These are phyloP conservation scores for Virgularia gustaviana DNA, from an alignment of 92 coral and sea anemone genomes.

Conservation along the genomic window DNA sequence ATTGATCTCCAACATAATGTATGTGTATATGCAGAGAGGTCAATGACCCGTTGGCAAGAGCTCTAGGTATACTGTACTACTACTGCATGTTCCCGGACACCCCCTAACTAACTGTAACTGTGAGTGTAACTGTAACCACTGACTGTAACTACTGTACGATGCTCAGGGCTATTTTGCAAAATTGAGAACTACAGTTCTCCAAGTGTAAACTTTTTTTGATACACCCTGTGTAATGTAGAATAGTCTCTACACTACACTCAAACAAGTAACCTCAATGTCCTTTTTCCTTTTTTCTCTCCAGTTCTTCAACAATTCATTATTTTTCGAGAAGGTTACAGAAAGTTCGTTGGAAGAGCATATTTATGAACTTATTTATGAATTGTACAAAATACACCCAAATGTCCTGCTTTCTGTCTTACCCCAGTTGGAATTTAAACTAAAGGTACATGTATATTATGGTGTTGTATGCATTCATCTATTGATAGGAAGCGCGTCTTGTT, in stretches of 20 bases:
- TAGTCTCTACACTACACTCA: background rate
- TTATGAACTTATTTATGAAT: conserved; percentile 76
- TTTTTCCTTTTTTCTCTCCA: conserved; percentile 9
- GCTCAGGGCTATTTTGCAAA: too few species aligned
- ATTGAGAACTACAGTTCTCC: background rate
- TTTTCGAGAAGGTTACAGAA: conserved; percentile 70
- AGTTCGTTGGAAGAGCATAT: conserved; percentile 62
- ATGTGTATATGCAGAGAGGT: too few species aligned
- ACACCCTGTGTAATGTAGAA: background rate
- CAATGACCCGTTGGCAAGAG: too few species aligned
- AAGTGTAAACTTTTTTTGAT: background rate
- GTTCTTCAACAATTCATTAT: conserved; percentile 88
- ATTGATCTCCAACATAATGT: too few species aligned
- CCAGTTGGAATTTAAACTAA: conserved; percentile 87
- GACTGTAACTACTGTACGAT: background rate
- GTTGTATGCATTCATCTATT: too few species aligned
- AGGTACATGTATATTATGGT: conserved; percentile 56
- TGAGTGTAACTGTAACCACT: too few species aligned
- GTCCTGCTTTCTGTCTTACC: conserved; percentile 85
- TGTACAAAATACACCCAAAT: conserved; percentile 67
- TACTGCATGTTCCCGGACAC: too few species aligned
- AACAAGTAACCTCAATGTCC: too few species aligned
- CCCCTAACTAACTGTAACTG: too few species aligned
- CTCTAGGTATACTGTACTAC: too few species aligned
- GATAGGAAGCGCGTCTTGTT: too few species aligned